These are phyloP conservation scores for Eueides isabella DNA, from an alignment of 1,140 invertebrate species.

Conservation along the genomic window DNA sequence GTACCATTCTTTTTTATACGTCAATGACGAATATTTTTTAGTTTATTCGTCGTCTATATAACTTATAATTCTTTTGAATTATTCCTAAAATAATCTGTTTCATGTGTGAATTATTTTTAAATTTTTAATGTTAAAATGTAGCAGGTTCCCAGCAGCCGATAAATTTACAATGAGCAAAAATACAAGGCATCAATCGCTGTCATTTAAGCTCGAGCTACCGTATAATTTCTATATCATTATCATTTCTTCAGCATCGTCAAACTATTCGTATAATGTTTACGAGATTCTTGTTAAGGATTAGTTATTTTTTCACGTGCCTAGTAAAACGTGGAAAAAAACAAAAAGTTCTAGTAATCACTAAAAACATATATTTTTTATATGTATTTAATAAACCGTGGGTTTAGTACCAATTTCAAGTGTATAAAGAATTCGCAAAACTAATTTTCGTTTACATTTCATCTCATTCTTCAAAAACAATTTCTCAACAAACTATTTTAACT, in stretches of 20 bases:
- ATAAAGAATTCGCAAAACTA: too few relatives aligned
- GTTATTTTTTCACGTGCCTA: background rate
- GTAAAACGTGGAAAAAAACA: background rate
- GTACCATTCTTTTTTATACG: background rate
- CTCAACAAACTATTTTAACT: too few relatives aligned
- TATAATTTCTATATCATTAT: constrained; percentile 14
- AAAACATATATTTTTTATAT: too few relatives aligned
- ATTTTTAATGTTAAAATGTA: background rate
- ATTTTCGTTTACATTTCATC: too few relatives aligned
- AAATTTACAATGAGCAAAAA: constrained; percentile 12
- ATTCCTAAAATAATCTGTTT: background rate
- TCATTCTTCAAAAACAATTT: too few relatives aligned
- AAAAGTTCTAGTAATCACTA: too few relatives aligned
- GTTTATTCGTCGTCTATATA: too few relatives aligned
- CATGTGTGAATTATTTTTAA: background rate
- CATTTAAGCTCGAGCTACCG: constrained; percentile 9
- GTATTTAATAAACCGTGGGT: too few relatives aligned
- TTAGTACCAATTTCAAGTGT: too few relatives aligned
- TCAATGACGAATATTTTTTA: background rate
- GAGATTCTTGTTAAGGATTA: constrained; percentile 8
- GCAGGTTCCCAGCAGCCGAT: constrained; percentile 9
- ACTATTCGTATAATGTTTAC: constrained; percentile 7
- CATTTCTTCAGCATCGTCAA: constrained; percentile 5
- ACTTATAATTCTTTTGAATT: background rate
- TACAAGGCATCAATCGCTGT: constrained; percentile 7